A percentile compares a stretch with the other conserved stretches of the same genome.
These are phyloP conservation scores for Protomyctophum bolini DNA, from an alignment of 2,113 vertebrate genomes.

Conservation along the genomic window DNA sequence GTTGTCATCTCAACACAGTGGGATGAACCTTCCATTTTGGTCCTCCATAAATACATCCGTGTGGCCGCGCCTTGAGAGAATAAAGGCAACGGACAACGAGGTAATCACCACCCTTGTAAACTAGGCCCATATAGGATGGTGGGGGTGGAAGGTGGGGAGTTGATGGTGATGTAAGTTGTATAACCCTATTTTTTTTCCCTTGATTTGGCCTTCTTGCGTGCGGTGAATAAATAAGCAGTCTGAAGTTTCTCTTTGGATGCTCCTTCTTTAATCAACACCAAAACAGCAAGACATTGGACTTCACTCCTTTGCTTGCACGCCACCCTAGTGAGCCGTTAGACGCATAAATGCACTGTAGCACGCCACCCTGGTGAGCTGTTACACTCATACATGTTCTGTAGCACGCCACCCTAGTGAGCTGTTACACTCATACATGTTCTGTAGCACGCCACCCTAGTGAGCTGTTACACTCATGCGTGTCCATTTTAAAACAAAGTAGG, in stretches of 20 bases:
- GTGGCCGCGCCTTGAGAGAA: constrained; percentile 49
- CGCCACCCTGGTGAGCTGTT: no score
- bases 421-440: no score
- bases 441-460: no score
- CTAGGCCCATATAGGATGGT: background rate
- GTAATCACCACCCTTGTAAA: constrained; percentile 45
- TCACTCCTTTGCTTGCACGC: no score
- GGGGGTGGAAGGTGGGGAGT: background rate
- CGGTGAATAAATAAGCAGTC: constrained; percentile 2
- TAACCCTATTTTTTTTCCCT: background rate
- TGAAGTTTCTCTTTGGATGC: background rate
- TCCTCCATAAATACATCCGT: constrained; percentile 59
- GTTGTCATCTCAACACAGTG: constrained; percentile 66
- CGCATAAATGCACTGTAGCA: no score
- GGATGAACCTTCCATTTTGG: constrained; percentile 71
- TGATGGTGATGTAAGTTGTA: background rate
- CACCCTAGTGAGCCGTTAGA: no score
- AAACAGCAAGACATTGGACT: no score
- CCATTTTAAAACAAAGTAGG: no score
- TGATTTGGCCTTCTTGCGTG: background rate
- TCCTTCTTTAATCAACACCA: no score
- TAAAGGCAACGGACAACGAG: constrained; percentile 45
- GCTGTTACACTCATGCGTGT: no score
- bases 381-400: no score
- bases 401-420: no score